Conservation (phyloP, 2,113 vertebrate genomes). For the Callaeas wilsoni region DNA sequence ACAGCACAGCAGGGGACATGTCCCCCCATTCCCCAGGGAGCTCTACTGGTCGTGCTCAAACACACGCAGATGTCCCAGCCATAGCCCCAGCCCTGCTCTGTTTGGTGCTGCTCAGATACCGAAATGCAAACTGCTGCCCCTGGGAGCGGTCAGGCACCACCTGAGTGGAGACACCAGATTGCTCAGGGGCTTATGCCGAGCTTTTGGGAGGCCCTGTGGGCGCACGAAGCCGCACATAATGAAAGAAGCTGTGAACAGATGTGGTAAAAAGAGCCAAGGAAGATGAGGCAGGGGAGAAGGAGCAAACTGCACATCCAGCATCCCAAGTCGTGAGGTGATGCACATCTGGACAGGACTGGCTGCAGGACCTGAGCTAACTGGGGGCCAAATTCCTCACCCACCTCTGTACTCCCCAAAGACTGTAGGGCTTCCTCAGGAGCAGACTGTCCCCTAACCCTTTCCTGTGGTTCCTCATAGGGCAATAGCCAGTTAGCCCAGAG, state of each 20-base stretch:
- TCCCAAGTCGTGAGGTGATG: not conserved
- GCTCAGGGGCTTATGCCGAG: not conserved
- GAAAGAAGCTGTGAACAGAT: not conserved
- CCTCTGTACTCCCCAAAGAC: not conserved
- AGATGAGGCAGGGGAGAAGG: accelerated
- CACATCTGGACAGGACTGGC: accelerated
- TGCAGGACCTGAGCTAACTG: not conserved
- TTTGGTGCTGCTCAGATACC: accelerated
- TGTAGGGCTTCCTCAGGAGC: not conserved
- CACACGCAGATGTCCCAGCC: too few species aligned
- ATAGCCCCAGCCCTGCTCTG: too few species aligned
- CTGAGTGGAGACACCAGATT: accelerated
- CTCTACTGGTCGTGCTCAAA: not conserved
- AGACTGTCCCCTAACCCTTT: not conserved
- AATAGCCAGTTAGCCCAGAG: not conserved
- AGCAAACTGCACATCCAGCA: not conserved
- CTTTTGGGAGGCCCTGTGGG: not conserved
- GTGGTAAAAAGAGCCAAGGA: not conserved
- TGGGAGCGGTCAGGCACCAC: accelerated
- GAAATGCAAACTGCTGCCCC: not conserved
- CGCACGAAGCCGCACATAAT: accelerated
- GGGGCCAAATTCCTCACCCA: not conserved
- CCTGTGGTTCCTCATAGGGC: not conserved
- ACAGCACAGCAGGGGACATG: not conserved
- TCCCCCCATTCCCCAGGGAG: accelerated